Conservation (phyloP, 2,797 vertebrate species). For the Allobates femoralis region DNA sequence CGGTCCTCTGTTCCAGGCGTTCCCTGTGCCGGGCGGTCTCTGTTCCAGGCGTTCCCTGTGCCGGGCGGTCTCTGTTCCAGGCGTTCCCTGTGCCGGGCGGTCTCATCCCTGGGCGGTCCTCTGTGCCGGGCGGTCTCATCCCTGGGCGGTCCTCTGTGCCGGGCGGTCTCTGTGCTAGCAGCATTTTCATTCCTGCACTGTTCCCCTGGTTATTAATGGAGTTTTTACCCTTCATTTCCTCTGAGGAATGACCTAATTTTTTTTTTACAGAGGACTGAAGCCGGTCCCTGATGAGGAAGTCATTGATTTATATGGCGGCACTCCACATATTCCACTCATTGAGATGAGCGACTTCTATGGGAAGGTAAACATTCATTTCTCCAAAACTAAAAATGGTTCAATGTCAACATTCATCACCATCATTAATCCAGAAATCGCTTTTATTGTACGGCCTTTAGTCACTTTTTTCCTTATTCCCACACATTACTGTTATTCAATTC, state of each 20-base stretch:
- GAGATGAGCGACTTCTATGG: slow-evolving; percentile 85
- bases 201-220: background rate
- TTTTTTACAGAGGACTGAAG: slow-evolving; percentile 74
- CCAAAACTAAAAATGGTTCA: background rate
- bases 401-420: background rate
- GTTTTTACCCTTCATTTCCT: slow-evolving; percentile 18
- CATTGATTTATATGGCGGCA: slow-evolving; percentile 79
- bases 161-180: background rate
- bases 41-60: too few species aligned
- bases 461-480: too few species aligned
- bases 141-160: background rate
- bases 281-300: slow-evolving; percentile 82
- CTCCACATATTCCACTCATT: slow-evolving; percentile 80
- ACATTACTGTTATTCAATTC: background rate
- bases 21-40: background rate
- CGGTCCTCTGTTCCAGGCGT: background rate
- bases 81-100: too few species aligned
- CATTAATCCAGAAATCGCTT: background rate
- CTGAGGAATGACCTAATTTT: background rate
- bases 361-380: slow-evolving; percentile 73
- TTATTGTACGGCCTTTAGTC: too few species aligned
- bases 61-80: background rate
- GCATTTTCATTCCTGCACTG: background rate
- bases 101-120: too few species aligned
- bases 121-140: background rate